Base-by-base conservation (phyloP, 2,113 vertebrate species). In the Corythoichthys intestinalis region DNA sequence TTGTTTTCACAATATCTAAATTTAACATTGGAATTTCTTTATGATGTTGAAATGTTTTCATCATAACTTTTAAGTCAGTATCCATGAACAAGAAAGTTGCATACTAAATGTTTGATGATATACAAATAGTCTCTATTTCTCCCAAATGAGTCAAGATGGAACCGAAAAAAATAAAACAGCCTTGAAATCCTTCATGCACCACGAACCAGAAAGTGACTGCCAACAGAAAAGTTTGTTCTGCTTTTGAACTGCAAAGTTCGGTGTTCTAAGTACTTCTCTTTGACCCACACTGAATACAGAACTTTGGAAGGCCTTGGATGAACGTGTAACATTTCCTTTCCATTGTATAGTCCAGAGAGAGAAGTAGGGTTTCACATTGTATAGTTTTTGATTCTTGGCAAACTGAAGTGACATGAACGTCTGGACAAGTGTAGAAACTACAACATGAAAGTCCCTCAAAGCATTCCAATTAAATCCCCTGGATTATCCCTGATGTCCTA, bases 391-490 rank as follows among this genome's bases (percentile, higher is more conserved):
- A 75, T 67, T 34, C 34, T 78, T 84, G 63, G 71, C 70, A 35
- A 70, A 80, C 72, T 71, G 74, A 74, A 69, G 54, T 47, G 48
- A 58, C 50, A 71, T 62, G 74, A 74, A 83, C 71, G 73, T 64
- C 65, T 60, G 54, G 3, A 63, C 65, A 73, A 7, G 48, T 64
- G 73, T 47, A 58, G 57, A 71, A 78, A 66, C 37, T 72, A 64
- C 79, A 35, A 70, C 60, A 58, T 73, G 73, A 78, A 20, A 64
- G 70, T 63, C 66, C 38, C 34, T 70, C 66, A 78, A 70, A 72
- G 61, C 48, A 44, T 77, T 85, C 72, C 83, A 75, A 71, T 61
- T 59, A 71, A 80, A 80, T 79, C 69, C 67, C 66, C 47, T 11
- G 59, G 71, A 75, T 76, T 77, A 75, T 82, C 76, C 69, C 71